Evolutionary conservation across 2,113 vertebrate species (phyloP), one percentile per base, ranked within the genome.

Genomic region (Paratilapia polleni): DNA sequence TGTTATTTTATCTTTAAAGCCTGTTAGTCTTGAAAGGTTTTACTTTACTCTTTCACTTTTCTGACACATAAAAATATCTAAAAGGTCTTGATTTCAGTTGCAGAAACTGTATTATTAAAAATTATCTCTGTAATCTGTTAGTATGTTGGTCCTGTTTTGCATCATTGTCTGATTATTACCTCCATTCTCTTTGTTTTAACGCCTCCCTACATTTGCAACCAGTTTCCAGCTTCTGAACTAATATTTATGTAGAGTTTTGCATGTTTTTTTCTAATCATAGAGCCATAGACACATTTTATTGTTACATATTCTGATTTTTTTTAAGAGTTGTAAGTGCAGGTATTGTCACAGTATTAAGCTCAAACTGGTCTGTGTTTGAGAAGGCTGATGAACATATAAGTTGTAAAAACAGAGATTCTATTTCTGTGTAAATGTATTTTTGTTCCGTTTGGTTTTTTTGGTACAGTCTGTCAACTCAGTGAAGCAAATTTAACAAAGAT

Each of bases 241-340:
- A 61, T 77, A 83, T 89, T 88, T 81, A 78, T 90, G 77, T 61
- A 24, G 59, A 78, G 77, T 78, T 78, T 17, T 84, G 84, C 89
- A 88, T 90, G 82, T 87, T 85, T 89, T 58, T 26, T 34, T 81
- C 77, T 86, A 19, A 22, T 17, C 68, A 78, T 10, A 76, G 56
- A 80, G 74, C 66, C 78, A 15, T 15, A 31, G 34, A 68, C 76
- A 36, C 79, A 14, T 78, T 43, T 68, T 41, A 52, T 68, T 34
- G 80, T 49, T 8, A 3, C 58, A 13, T 49, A 34, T 78, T 14
- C 19, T 58, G 14, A 3, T 49, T 14, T 38, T 38, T 38, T 38
- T 38, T 38, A 8, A 38, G 17, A 19, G 20, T n/a, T n/a, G 10
- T 56, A 8, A n/a, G 4, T 64, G 41, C 78, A 64, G 66, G 38